phyloP scores from a whole-genome alignment of 2,113 vertebrate genomes.

The Mirza zaza region DNA sequence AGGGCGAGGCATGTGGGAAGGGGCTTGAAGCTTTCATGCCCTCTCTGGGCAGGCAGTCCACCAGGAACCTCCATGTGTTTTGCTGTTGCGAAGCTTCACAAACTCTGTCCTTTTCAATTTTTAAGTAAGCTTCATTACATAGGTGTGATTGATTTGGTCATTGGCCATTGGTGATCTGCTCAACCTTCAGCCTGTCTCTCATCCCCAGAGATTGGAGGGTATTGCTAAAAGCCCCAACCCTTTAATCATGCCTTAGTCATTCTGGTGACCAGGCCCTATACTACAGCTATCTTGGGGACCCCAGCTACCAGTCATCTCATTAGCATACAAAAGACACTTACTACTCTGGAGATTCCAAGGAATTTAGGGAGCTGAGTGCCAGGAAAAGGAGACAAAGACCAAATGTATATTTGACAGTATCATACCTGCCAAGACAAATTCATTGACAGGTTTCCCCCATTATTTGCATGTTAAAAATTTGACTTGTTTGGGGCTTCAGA shows the following conservation, averaged over 20 bases:
- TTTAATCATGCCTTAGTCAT: not conserved
- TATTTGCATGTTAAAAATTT: slow-evolving; percentile 31
- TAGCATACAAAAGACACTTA: not conserved
- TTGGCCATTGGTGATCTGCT: not conserved
- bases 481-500: not conserved
- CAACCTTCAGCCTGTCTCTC: not conserved
- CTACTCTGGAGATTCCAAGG: not conserved
- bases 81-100: not conserved
- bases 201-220: not conserved
- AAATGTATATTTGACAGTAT: not conserved
- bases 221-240: not conserved
- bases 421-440: not conserved
- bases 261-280: not conserved
- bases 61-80: not conserved
- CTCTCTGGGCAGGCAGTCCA: not conserved
- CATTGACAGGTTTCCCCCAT: not conserved
- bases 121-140: not conserved
- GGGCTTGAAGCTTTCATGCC: not conserved
- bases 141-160: not conserved
- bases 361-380: not conserved
- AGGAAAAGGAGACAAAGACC: not conserved
- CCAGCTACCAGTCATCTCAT: not conserved
- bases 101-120: not conserved
- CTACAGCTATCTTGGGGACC: not conserved
- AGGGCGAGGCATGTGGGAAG: not conserved